Evolutionary conservation across 2,888 invertebrate species (phyloP).

Genomic region (Lasius fuliginosus): DNA sequence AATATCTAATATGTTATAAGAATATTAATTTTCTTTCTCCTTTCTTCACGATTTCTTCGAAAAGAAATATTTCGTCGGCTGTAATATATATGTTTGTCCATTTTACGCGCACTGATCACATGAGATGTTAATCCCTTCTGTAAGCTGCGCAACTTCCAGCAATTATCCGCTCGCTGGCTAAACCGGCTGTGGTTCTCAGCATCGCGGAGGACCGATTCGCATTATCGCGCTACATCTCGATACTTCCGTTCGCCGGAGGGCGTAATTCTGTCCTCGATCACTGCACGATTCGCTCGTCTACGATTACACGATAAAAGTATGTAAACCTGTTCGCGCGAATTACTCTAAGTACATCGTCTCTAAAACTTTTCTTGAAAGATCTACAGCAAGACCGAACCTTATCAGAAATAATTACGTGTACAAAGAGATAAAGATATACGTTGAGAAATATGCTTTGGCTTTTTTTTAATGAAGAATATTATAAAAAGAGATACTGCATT

Average conservation of each 20-base stretch:
- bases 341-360: slow-evolving; percentile 62
- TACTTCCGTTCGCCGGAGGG: slow-evolving; percentile 77
- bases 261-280: slow-evolving; percentile 76
- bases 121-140: slow-evolving; percentile 72
- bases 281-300: slow-evolving; percentile 73
- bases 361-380: slow-evolving; percentile 43
- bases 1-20: not conserved
- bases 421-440: not conserved
- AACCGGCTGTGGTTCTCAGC: slow-evolving; percentile 79
- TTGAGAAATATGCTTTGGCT: not conserved
- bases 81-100: not conserved
- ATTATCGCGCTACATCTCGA: slow-evolving; percentile 81
- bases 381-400: slow-evolving; percentile 5
- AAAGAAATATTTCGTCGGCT: not conserved
- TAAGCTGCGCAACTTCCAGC: slow-evolving; percentile 74
- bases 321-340: slow-evolving; percentile 76
- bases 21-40: not conserved
- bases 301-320: slow-evolving; percentile 74
- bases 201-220: slow-evolving; percentile 80
- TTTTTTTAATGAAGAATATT: not conserved
- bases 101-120: slow-evolving; percentile 10
- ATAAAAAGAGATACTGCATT: not conserved
- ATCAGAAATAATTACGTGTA: not conserved
- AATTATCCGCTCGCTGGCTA: slow-evolving; percentile 83
- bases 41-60: not conserved